Evolutionary conservation across 2,113 vertebrate species (phyloP), one percentile per base, ranked within the genome.

Genomic region (Glaucomys volans): DNA sequence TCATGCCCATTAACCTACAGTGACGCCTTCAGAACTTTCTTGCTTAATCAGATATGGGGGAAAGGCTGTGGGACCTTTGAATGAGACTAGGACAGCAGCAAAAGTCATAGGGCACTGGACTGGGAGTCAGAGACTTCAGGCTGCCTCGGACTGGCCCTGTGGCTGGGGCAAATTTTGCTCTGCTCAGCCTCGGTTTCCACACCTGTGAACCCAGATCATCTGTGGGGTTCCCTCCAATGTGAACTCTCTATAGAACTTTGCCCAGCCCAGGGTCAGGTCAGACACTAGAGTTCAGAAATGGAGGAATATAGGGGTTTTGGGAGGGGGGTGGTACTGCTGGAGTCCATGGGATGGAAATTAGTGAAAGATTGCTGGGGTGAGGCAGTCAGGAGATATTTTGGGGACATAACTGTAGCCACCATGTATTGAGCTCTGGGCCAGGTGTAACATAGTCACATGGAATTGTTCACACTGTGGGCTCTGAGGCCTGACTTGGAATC

Each of bases 11-110:
- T 75, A 28, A 32, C 37, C 54, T 18, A 24, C 2, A 17, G 35
- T 24, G 44, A n/a, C 4, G 8, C 42, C 74, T 32, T 79, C 62
- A 4, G 42, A 3, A 42, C 84, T 62, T 57, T 35, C 47, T 52
- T 32, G 57, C 54, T 80, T 92, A 72, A 32, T 92, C 28, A 69
- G 77, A 93, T 40, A 42, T 85, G 62, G 82, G 57, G 86, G 54
- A 72, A 79, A 77, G 71, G 59, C 94, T 18, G 16, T n/a, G 82
- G 69, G 40, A 16, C 52, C 24, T 0, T 12, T 42, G 66, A 35
- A 28, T 66, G 71, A 81, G 28, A 57, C 28, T 4, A 35, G 62
- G 47, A 57, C 0, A 1, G 16, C 26, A n/a, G 57, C 0, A 2
- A 13, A 44, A 76, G 83, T 94, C 64, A 1, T 5, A 50, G 87